Conservation (phyloP, 2,888 invertebrate species). For the Drosophila parthenogenetica region DNA sequence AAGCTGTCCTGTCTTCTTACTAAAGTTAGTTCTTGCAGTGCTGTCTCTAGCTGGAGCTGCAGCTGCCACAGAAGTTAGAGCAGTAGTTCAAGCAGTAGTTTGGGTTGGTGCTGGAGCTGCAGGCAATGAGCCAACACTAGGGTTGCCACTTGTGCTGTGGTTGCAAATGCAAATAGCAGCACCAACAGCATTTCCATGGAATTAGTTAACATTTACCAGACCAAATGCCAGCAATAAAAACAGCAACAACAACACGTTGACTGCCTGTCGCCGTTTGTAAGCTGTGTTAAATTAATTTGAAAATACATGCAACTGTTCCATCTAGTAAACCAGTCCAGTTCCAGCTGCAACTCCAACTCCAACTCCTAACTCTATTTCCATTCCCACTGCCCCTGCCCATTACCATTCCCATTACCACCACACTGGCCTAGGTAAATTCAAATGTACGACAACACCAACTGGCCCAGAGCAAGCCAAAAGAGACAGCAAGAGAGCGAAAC, state of each 20-base stretch:
- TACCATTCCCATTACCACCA: conserved; percentile 24
- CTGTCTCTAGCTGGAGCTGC: too few relatives aligned
- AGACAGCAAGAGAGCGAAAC: not conserved
- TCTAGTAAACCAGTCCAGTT: conserved; percentile 21
- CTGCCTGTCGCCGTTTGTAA: conserved; percentile 61
- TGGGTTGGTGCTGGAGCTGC: conserved; percentile 29
- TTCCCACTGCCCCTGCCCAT: conserved; percentile 7
- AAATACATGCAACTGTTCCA: conserved; percentile 70
- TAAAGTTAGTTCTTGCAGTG: too few relatives aligned
- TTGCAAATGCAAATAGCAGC: conserved; percentile 70
- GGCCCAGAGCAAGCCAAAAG: conserved; percentile 25
- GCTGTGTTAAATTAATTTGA: conserved; percentile 81
- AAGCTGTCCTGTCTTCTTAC: too few relatives aligned
- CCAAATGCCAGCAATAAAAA: conserved; percentile 57
- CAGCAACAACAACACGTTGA: conserved; percentile 21
- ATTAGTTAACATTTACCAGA: conserved; percentile 82
- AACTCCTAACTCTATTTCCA: conserved; percentile 19
- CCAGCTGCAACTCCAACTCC: conserved; percentile 8
- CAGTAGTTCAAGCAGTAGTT: not conserved
- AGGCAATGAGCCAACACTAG: conserved; percentile 61
- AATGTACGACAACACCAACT: conserved; percentile 37
- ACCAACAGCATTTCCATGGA: conserved; percentile 76
- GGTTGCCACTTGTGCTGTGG: conserved; percentile 42
- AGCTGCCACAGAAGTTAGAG: not conserved
- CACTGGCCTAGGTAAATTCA: conserved; percentile 64